Percentiles rank a stretch among this genome's conserved stretches.
These are phyloP conservation scores for Tylochromis polylepis DNA, from an alignment of 2,113 vertebrate genomes.

Conservation along the genomic window DNA sequence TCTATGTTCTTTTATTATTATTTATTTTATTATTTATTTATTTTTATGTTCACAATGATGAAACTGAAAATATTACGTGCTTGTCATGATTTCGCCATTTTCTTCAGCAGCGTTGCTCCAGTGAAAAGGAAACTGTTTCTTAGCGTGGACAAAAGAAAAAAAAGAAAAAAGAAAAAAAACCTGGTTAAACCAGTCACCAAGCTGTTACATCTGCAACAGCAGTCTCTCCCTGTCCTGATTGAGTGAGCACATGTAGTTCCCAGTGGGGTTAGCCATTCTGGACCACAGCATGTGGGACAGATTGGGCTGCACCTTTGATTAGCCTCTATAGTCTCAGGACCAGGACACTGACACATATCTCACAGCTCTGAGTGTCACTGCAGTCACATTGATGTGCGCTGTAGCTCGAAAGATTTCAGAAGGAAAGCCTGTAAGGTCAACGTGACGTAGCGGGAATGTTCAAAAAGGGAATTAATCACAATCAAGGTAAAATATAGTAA, in stretches of 20 bases:
- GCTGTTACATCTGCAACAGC: not conserved
- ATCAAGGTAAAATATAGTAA: not conserved
- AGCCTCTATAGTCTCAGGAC: not conserved
- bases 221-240: slow-evolving; percentile 4
- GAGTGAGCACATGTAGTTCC: slow-evolving; percentile 37
- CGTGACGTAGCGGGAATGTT: slow-evolving; percentile 23
- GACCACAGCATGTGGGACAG: slow-evolving; percentile 48
- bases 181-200: slow-evolving; percentile 11
- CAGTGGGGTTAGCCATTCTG: slow-evolving; percentile 37
- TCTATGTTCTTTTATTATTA: not conserved
- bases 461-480: slow-evolving; percentile 27
- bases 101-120: not conserved
- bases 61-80: not conserved
- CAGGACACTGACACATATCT: slow-evolving; percentile 45
- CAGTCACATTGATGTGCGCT: slow-evolving; percentile 36
- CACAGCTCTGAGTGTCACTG: slow-evolving; percentile 47
- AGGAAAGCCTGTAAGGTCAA: slow-evolving; percentile 19
- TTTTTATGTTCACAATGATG: not conserved
- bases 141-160: slow-evolving; percentile 6
- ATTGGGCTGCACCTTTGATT: slow-evolving; percentile 52
- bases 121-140: not conserved
- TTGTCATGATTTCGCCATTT: not conserved
- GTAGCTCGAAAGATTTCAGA: not conserved
- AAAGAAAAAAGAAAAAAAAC: not conserved
- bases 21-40: not conserved